Percentiles rank a stretch among this genome's conserved stretches.
Evolutionary conservation across 1,140 invertebrate species (phyloP).

Genomic region (Platorchestia sp.): DNA sequence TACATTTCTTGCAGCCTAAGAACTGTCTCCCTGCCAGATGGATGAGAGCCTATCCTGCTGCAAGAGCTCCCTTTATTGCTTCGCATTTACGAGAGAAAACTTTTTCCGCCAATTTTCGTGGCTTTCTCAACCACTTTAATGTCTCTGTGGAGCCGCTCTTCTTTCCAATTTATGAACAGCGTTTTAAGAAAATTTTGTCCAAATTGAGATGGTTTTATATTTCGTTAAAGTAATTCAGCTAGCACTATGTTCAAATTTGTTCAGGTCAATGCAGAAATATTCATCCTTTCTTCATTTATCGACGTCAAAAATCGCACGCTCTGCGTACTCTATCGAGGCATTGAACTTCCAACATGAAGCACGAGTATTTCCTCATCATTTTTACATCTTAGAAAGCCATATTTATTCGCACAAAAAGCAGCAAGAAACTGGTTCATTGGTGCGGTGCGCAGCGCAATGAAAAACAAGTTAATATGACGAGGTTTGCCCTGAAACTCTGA

Average conservation of each 20-base stretch:
- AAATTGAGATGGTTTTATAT: background rate
- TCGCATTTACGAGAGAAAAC: constrained; percentile 7
- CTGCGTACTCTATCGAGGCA: background rate
- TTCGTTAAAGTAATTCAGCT: background rate
- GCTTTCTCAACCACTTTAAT: constrained; percentile 8
- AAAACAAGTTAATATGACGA: background rate
- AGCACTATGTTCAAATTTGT: background rate
- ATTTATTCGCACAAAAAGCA: background rate
- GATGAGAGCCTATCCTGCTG: background rate
- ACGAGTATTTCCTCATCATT: background rate
- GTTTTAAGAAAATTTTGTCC: background rate
- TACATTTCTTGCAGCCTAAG: constrained; percentile 7
- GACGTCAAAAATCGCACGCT: background rate
- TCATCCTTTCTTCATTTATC: background rate
- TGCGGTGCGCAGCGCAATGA: background rate
- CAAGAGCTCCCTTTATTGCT: constrained; percentile 6
- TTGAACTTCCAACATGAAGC: too few relatives aligned
- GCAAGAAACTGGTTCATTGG: background rate
- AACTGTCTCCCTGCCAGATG: constrained; percentile 5
- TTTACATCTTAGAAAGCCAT: background rate
- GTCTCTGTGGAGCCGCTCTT: background rate
- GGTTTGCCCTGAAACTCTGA: background rate
- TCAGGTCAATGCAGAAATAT: background rate
- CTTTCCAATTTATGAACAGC: background rate
- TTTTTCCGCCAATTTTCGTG: background rate